Evolutionary conservation across 2,888 invertebrate species (phyloP).

Genomic region (Strigamia crassipes): DNA sequence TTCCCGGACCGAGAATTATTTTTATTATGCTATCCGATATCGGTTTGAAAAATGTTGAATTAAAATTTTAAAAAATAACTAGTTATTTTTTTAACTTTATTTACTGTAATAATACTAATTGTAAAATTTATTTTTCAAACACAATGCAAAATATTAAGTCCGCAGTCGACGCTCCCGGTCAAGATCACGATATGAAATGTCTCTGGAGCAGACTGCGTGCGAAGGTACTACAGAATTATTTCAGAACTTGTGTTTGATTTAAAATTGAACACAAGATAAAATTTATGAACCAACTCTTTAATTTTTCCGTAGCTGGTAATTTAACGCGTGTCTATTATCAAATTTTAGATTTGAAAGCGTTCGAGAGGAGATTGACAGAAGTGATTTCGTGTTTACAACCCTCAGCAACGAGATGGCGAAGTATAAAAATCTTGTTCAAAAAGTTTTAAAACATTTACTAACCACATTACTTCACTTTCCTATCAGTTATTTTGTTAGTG

Average conservation of each 20-base stretch:
- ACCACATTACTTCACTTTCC: not conserved
- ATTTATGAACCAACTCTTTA: not conserved
- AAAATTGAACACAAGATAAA: not conserved
- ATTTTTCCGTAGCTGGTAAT: not conserved
- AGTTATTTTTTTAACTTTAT: not conserved
- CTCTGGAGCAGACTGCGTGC: conserved; percentile 86
- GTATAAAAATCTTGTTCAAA: conserved; percentile 66
- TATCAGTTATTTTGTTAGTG: conserved; percentile 78
- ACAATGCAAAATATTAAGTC: not conserved
- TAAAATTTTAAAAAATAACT: not conserved
- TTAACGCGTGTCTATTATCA: not conserved
- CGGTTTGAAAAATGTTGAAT: not conserved
- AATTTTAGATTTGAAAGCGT: conserved; percentile 84
- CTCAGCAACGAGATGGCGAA: conserved; percentile 92
- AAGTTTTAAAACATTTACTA: not conserved
- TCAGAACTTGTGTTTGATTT: not conserved
- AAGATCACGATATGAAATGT: conserved; percentile 63
- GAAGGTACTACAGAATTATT: conserved; percentile 66
- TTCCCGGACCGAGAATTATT: not conserved
- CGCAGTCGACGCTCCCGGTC: not conserved
- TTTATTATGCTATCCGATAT: not conserved
- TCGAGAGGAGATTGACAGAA: conserved; percentile 94
- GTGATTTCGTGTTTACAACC: conserved; percentile 95
- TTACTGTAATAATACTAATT: not conserved
- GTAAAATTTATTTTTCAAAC: not conserved